Evolutionary conservation across 2,888 invertebrate species (phyloP), one percentile per base, ranked within the genome.

Genomic region (Tenthredo mesomela): DNA sequence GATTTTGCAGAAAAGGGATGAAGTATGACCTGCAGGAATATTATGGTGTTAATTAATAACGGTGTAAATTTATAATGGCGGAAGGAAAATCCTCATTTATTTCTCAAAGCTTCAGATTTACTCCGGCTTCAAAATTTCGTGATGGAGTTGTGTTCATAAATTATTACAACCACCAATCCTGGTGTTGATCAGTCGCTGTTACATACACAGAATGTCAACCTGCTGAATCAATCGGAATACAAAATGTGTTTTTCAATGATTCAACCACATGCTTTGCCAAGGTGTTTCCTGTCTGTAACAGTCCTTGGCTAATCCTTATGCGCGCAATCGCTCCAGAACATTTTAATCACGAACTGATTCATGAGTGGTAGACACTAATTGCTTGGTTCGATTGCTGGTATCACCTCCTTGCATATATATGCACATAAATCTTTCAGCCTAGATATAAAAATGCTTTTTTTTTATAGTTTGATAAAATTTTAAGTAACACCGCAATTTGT

Each of bases 151-250:
- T 18, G 29, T 67, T 29, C 18, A 33, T 33, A 33, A 6, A 33
- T 67, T 5, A 67, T 33, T 33, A 18, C 33, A 33, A 33, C 67
- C 67, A 5, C 67, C 15, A 0, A 29, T 67, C 4, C 18, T 7
- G 21, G 10, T 4, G 10, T 29, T 33, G 29, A 67, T 4, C 67
- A 67, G 18, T 67, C 29, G 10, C 29, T 29, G 9, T 10, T 61
- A 25, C 65, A 65, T 65, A 3, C n/a, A 21, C n/a, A 29, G 3
- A 21, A 29, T 10, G 25, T 25, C 65, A 12, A 65, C 21, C 15
- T 21, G 67, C 21, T 67, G 25, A 67, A 29, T 67, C 67, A 67
- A 67, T 67, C 29, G 33, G 67, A 67, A 67, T 67, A 33, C 4
- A 7, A 18, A 67, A 67, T 33, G 33, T 33, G 2, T 15, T 67